A percentile compares a stretch with the other conserved stretches of the same genome.
These are phyloP conservation scores for Sebastes hubbsi DNA, from an alignment of 2,797 vertebrate genomes.

Conservation along the genomic window DNA sequence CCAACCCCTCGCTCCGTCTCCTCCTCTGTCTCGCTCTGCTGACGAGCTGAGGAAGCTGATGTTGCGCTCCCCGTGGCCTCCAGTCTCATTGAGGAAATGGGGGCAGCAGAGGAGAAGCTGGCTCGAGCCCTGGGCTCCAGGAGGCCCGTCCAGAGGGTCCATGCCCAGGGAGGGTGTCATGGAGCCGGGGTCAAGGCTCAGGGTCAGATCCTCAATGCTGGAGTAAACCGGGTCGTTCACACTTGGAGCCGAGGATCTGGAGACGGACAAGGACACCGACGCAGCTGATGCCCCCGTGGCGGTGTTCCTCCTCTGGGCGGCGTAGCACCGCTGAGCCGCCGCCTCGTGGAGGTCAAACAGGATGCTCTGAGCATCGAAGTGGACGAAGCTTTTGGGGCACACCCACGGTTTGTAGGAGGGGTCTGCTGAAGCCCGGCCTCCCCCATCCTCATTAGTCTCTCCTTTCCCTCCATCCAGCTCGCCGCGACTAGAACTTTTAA, in stretches of 20 bases:
- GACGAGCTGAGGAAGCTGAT: constrained; percentile 89
- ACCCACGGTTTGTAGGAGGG: constrained; percentile 81
- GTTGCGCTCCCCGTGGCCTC: constrained; percentile 87
- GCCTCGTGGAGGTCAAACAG: constrained; percentile 91
- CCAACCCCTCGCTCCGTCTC: constrained; percentile 66
- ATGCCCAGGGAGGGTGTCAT: constrained; percentile 27
- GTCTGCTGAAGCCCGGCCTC: constrained; percentile 53
- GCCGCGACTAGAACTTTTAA: constrained; percentile 78
- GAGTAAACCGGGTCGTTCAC: constrained; percentile 82
- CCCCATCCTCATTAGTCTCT: constrained; percentile 77
- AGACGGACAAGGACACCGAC: constrained; percentile 80
- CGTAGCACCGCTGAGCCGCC: constrained; percentile 78
- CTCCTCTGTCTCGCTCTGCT: constrained; percentile 59
- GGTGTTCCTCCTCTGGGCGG: constrained; percentile 88
- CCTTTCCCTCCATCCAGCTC: constrained; percentile 80
- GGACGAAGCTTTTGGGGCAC: constrained; percentile 90
- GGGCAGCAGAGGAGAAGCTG: constrained; percentile 92
- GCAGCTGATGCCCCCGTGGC: constrained; percentile 93
- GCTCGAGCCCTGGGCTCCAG: constrained; percentile 63
- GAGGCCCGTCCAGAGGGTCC: constrained; percentile 68
- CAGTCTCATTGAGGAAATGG: constrained; percentile 94
- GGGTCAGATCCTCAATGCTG: constrained; percentile 88
- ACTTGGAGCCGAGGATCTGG: constrained; percentile 70
- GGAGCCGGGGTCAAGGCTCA: constrained; percentile 48
- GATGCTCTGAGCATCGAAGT: constrained; percentile 93